Evolutionary conservation across 92 coral and sea anemone species (phyloP).

Genomic region (Umimayanthus kanabou): DNA sequence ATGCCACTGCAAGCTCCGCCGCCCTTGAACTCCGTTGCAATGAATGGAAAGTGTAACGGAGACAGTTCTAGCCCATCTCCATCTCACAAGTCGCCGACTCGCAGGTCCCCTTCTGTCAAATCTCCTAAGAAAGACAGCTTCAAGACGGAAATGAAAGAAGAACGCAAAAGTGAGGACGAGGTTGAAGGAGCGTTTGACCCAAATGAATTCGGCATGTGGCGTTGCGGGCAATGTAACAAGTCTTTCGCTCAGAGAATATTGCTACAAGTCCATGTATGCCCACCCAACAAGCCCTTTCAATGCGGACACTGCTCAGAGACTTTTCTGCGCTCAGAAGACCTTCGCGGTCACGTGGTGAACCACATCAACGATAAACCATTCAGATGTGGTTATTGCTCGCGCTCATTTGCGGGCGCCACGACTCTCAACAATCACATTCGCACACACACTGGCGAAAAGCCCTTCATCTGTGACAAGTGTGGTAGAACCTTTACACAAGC

Average conservation of each 20-base stretch:
- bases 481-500: constrained; percentile 89
- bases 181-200: constrained; percentile 38
- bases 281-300: constrained; percentile 83
- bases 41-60: constrained; percentile 33
- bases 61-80: constrained; percentile 9
- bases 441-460: constrained; percentile 92
- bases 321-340: constrained; percentile 74
- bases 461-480: constrained; percentile 84
- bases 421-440: constrained; percentile 96
- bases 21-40: constrained; percentile 35
- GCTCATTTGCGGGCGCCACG: constrained; percentile 96
- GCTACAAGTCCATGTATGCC: constrained; percentile 85
- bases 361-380: constrained; percentile 91
- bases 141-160: constrained; percentile 21
- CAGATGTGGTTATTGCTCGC: constrained; percentile 97
- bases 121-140: constrained; percentile 29
- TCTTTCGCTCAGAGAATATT: constrained; percentile 77
- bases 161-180: constrained; percentile 24
- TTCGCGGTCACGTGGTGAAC: constrained; percentile 89
- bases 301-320: constrained; percentile 93
- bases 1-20: constrained; percentile 39
- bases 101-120: constrained; percentile 13
- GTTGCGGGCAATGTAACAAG: constrained; percentile 90
- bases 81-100: constrained; percentile 3
- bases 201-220: constrained; percentile 73